Conservation (phyloP, 2,888 invertebrate genomes). For the Enchytraeus crypticus region DNA sequence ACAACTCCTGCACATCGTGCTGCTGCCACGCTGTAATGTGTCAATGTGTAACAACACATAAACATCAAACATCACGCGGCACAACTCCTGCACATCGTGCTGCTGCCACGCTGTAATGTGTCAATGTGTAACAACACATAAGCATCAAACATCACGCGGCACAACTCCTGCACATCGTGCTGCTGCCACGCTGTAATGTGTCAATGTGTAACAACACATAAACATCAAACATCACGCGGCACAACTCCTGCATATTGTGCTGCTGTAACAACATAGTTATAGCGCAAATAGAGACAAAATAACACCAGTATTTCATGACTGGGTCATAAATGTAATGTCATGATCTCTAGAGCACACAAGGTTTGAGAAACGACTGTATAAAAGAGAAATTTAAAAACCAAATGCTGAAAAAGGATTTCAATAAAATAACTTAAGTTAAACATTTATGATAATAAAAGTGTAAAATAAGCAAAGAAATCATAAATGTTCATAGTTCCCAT, state of each 20-base stretch:
- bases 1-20: slow-evolving; percentile 82
- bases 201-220: neutral
- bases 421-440: no score
- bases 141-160: slow-evolving; percentile 84
- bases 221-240: slow-evolving; percentile 84
- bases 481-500: no score
- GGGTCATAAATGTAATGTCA: no score
- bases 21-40: slow-evolving; percentile 71
- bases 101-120: slow-evolving; percentile 71
- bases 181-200: slow-evolving; percentile 71
- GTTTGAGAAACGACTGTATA: no score
- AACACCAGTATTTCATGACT: no score
- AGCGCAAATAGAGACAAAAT: neutral
- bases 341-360: no score
- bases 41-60: neutral
- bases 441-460: no score
- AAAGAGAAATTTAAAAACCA: no score
- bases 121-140: neutral
- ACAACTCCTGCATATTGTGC: slow-evolving; percentile 82
- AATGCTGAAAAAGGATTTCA: no score
- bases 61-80: slow-evolving; percentile 83
- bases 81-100: slow-evolving; percentile 82
- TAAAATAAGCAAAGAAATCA: no score
- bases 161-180: slow-evolving; percentile 82
- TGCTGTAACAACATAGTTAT: slow-evolving; percentile 70